Base-by-base conservation (phyloP, 2,113 vertebrate genomes). In the Crocuta crocuta region DNA sequence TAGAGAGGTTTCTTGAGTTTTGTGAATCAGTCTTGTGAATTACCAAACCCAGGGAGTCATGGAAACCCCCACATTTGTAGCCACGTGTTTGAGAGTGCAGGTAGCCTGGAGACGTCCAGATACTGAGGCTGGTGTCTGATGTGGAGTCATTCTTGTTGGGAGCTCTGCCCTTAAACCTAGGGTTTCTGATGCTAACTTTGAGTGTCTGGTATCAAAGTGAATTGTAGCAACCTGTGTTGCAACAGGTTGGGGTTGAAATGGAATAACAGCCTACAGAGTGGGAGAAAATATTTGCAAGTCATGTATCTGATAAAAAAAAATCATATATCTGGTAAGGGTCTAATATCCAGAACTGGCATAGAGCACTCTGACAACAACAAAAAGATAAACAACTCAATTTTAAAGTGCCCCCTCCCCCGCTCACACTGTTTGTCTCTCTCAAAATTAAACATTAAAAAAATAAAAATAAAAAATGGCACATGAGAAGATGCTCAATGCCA, bases 271-370 rank as follows among this genome's bases (percentile, higher is more conserved):
- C 17, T 55, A 78, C 71, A 55, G n/a, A 78, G 53, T 53, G 26
- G n/a, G 45, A 92, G 39, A n/a, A 92, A 83, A 61, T 73, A 83
- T 83, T 73, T 73, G 78, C 65, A 92, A 71, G 71, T 58, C 63
- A 33, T 5, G 10, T 35, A 28, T 35, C 61, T 50, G 43, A 53
- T 71, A 31, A 7, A 10, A 73, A 73, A 73, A 81, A 73, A 45
- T 58, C 65, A 26, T 23, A 15, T 50, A 31, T 66, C 61, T 91
- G 74, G 50, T 53, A 80, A 19, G 24, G 7, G 16, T 55, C 76
- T 70, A 68, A 65, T 91, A 31, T 31, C 17, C 24, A 35, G 33
- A 68, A 68, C 73, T 55, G 53, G 45, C 53, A 68, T 55, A 91
- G 50, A 68, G 43, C 88, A 66, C 23, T 61, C 35, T 53, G 39